Evolutionary conservation across 2,888 invertebrate species (phyloP), one percentile per base, ranked within the genome.

Genomic region (Mesorhabditis spiculigera): DNA sequence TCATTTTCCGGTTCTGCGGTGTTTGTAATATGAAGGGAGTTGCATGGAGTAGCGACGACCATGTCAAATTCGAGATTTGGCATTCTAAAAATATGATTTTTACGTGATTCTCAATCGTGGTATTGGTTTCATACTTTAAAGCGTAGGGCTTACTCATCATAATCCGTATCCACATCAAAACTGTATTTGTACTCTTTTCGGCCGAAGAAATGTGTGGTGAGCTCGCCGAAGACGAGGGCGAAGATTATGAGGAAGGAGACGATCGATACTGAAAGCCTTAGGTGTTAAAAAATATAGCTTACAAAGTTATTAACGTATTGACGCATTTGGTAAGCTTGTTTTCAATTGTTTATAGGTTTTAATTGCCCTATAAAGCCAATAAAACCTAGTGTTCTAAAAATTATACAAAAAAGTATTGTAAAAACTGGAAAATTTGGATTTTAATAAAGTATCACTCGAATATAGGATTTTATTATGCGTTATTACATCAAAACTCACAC

Each of bases 1-100:
- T 70, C 41, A 16, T 71, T 65, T 16, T 71, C 69, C n/a, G 71
- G 65, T 45, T 73, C 75, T 0, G 71, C 65, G 5, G 75, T 74
- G 28, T 70, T 74, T 3, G 68, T 69, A 4, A 78, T 75, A 63
- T 74, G 95, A 69, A 95, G 89, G 78, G 90, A 88, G 89, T 89
- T 89, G 87, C 97, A 98, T 43, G 93, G 93, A 93, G 94, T 95
- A 13, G 95, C 95, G 5, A 98, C 91, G 0, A 95, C 95, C 75
- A 97, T 91, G 86, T 98, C 97, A 67, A 97, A 91, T 87, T 95
- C 94, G 85, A 97, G 92, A 86, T 92, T 91, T 69, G 97, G 88
- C 87, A 93, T 94, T 75, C 92, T 92, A 80, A 65, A 86, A 63
- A n/a, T 10, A 4, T n/a, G 4, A 67, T 43, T 58, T 8, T 68